phyloP scores from a whole-genome alignment of 2,888 invertebrate genomes.

The Incurvaria masculella region DNA sequence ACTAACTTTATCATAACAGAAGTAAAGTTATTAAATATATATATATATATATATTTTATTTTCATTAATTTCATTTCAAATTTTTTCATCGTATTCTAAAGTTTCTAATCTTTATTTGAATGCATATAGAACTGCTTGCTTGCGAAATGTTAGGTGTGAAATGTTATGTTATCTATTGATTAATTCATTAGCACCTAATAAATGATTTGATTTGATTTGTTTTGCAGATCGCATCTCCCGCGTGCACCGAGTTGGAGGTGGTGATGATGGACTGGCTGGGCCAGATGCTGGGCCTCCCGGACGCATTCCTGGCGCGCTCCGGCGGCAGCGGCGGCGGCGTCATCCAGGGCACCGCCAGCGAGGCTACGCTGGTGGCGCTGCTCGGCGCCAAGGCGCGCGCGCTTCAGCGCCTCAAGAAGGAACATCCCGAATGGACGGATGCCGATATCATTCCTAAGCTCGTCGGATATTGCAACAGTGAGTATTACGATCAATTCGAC shows the following conservation, averaged over 20 bases:
- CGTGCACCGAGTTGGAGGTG: slow-evolving; percentile 94
- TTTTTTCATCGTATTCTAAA: no score
- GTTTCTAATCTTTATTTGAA: no score
- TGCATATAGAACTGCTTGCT: no score
- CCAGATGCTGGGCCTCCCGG: slow-evolving; percentile 85
- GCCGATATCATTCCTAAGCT: slow-evolving; percentile 72
- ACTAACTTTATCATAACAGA: no score
- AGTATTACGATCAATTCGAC: no score
- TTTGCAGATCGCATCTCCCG: slow-evolving; percentile 84
- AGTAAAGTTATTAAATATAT: no score
- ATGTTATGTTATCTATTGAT: no score
- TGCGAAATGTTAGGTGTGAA: no score
- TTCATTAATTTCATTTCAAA: no score
- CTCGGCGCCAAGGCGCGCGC: slow-evolving; percentile 83
- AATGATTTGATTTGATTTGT: no score
- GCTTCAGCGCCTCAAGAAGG: slow-evolving; percentile 62
- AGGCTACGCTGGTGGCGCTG: slow-evolving; percentile 88
- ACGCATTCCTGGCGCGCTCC: slow-evolving; percentile 77
- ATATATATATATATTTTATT: no score
- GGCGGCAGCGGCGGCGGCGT: slow-evolving; percentile 88
- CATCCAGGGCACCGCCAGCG: slow-evolving; percentile 92
- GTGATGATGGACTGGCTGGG: slow-evolving; percentile 96
- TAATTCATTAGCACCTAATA: no score
- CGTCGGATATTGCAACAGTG: slow-evolving; percentile 84
- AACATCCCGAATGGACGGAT: slow-evolving; percentile 74